These are phyloP conservation scores for Petrolisthes manimaculis DNA, from an alignment of 2,888 invertebrate species.

Conservation along the genomic window DNA sequence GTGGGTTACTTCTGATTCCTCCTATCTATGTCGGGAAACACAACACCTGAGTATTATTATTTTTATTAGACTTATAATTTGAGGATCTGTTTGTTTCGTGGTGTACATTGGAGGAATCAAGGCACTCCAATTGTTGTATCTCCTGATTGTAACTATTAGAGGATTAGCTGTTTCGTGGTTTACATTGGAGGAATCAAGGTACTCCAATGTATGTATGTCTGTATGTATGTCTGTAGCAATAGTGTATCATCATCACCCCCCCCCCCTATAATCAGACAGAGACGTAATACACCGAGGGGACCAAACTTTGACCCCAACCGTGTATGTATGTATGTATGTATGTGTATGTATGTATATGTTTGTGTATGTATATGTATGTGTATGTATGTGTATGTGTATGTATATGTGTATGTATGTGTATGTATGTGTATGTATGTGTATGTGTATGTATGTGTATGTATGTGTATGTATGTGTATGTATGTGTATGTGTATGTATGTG, in stretches of 20 bases:
- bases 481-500: constrained; percentile 16
- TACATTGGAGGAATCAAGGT: no score
- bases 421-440: constrained; percentile 9
- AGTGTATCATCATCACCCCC: neutral
- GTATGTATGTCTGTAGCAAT: neutral
- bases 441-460: constrained; percentile 16
- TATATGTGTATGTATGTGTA: neutral
- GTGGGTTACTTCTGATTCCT: no score
- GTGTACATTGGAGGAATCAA: no score
- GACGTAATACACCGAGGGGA: no score
- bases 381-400: neutral
- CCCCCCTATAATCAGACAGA: neutral
- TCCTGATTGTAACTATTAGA: no score
- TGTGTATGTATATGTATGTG: neutral
- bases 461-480: constrained; percentile 16
- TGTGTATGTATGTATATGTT: no score
- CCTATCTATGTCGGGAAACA: no score
- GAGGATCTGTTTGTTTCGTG: no score
- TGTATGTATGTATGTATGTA: constrained; percentile 15
- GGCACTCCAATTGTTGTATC: neutral
- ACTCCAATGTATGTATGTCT: neutral
- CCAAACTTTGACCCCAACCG: no score
- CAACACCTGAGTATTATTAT: no score
- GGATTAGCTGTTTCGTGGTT: no score
- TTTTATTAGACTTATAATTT: no score